phyloP scores from a whole-genome alignment of 2,888 invertebrate species.

The Portevinia maculata region DNA sequence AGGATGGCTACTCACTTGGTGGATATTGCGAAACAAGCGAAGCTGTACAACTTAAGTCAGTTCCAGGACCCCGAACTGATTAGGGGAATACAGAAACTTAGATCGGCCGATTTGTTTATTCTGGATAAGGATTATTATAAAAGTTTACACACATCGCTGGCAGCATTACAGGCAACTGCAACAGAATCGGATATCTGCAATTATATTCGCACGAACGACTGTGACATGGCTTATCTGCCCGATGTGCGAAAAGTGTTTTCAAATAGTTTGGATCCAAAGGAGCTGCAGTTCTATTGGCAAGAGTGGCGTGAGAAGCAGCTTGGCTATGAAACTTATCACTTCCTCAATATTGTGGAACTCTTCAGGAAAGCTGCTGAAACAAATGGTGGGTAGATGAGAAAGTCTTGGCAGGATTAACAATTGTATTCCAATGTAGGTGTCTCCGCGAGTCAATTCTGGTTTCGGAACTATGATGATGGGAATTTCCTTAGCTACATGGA shows the following conservation, averaged over 20 bases:
- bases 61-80: slow-evolving; percentile 76
- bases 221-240: slow-evolving; percentile 76
- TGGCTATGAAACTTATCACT: slow-evolving; percentile 80
- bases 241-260: slow-evolving; percentile 79
- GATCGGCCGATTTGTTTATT: slow-evolving; percentile 78
- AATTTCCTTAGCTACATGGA: slow-evolving; percentile 87
- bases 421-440: slow-evolving; percentile 24
- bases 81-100: slow-evolving; percentile 77
- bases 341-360: slow-evolving; percentile 85
- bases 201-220: slow-evolving; percentile 48
- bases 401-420: background rate
- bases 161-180: slow-evolving; percentile 77
- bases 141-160: slow-evolving; percentile 78
- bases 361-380: slow-evolving; percentile 87
- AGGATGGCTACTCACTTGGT: slow-evolving; percentile 79
- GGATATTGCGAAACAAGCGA: slow-evolving; percentile 84
- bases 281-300: slow-evolving; percentile 89
- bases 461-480: slow-evolving; percentile 83
- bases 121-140: slow-evolving; percentile 80
- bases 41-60: slow-evolving; percentile 80
- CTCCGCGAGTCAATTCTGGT: slow-evolving; percentile 60
- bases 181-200: slow-evolving; percentile 84
- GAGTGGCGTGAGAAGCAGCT: slow-evolving; percentile 88
- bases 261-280: slow-evolving; percentile 85
- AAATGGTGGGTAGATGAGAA: slow-evolving; percentile 84